Base-by-base conservation (phyloP, 2,888 invertebrate species). In the Caenorhabditis japonica region DNA sequence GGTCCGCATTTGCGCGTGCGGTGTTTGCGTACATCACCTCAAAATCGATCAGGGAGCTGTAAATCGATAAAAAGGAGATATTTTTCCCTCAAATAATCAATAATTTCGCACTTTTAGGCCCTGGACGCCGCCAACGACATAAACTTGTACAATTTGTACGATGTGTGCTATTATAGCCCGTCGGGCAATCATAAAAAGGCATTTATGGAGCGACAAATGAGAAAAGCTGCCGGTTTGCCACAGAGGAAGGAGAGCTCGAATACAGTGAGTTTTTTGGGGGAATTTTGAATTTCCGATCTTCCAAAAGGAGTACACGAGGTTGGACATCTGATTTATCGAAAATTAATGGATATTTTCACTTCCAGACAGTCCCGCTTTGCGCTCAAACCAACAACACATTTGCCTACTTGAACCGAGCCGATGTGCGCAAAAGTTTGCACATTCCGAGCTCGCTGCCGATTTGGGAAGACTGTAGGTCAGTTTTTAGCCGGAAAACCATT, bases 71-170 rank as follows among this genome's bases (percentile, higher is more conserved):
- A n/a, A n/a, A n/a, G n/a, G n/a, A n/a, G n/a, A n/a, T n/a, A n/a
- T n/a, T n/a, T n/a, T n/a, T n/a, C n/a, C n/a, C n/a, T n/a, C n/a
- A n/a, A n/a, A n/a, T n/a, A n/a, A n/a, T n/a, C n/a, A n/a, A n/a
- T n/a, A n/a, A n/a, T 39, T 62, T 47, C 30, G n/a, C n/a, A n/a
- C n/a, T n/a, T n/a, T n/a, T n/a, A 76, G 76, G 58, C 69, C 2
- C 68, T 80, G 7, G 75, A 76, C 43, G 75, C 64, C 8, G 76
- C 80, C 1, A 66, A 77, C 36, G 77, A 79, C 19, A 43, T 82
- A 47, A 80, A 81, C 41, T 77, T 79, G 38, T 81, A 81, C 64
- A 81, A 81, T 56, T 60, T 81, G 23, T 81, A 81, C 58, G 51
- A 70, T 38, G 68, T 61, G 5, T 81, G 81, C 38, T 82, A 82